A percentile compares a stretch with the other conserved stretches of the same genome.
Conservation (phyloP, 2,888 invertebrate genomes). For the Cheilosia urbana region DNA sequence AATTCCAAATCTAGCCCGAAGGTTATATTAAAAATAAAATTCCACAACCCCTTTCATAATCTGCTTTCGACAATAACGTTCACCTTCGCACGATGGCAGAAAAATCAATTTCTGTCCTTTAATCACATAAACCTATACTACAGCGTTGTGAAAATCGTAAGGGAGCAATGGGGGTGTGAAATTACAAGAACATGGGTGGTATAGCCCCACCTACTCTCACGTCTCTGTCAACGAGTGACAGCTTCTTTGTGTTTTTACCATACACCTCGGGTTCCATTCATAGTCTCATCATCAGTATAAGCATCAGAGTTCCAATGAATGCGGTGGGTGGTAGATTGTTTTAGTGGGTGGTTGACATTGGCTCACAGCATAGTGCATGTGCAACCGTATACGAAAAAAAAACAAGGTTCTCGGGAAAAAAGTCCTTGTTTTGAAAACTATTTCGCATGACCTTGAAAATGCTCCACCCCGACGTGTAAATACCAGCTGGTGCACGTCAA, state of each 20-base stretch:
- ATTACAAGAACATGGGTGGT: slow-evolving; percentile 11
- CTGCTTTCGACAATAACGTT: not conserved
- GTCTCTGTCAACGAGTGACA: slow-evolving; percentile 16
- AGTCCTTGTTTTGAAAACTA: slow-evolving; percentile 61
- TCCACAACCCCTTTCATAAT: not conserved
- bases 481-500: slow-evolving; percentile 14
- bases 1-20: not conserved
- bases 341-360: slow-evolving; percentile 35
- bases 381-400: not conserved
- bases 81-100: not conserved
- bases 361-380: slow-evolving; percentile 5
- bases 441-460: slow-evolving; percentile 65
- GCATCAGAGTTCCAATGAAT: slow-evolving; percentile 1
- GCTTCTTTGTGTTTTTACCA: slow-evolving; percentile 25
- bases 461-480: not conserved
- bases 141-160: not conserved
- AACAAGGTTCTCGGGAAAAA: slow-evolving; percentile 27
- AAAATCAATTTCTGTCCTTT: slow-evolving; percentile 31
- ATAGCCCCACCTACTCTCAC: not conserved
- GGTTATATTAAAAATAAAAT: slow-evolving; percentile 25
- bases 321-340: not conserved
- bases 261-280: slow-evolving; percentile 54
- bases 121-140: slow-evolving; percentile 17
- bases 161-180: slow-evolving; percentile 8
- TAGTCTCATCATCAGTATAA: slow-evolving; percentile 9